Conservation (phyloP, 2,113 vertebrate genomes). For the Ceyx cyanopectus region DNA sequence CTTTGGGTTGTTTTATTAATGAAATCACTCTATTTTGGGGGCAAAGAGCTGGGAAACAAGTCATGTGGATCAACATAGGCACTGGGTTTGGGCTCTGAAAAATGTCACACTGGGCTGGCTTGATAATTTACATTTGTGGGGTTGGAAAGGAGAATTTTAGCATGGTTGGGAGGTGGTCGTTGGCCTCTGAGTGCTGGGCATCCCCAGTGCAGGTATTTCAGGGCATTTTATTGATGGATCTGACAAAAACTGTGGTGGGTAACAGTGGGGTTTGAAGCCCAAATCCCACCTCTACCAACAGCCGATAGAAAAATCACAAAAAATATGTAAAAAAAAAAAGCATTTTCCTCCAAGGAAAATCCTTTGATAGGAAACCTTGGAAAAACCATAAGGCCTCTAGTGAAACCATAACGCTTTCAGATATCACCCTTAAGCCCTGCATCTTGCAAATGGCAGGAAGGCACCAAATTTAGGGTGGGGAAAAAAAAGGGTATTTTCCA, state of each 20-base stretch:
- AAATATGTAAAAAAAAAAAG: neutral
- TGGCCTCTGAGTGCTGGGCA: neutral
- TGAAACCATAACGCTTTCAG: neutral
- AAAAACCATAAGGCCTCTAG: accelerated
- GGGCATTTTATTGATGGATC: neutral
- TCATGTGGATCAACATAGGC: neutral
- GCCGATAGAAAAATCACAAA: neutral
- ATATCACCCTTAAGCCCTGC: neutral
- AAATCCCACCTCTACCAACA: neutral
- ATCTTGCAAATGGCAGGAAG: neutral
- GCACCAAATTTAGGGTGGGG: neutral
- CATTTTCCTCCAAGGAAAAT: neutral
- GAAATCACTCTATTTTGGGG: neutral
- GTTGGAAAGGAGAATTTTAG: neutral
- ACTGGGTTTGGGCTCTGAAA: neutral
- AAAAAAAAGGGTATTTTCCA: accelerated
- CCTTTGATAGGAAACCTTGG: neutral
- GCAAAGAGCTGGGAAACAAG: neutral
- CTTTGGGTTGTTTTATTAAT: neutral
- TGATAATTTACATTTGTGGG: neutral
- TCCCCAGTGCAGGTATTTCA: neutral
- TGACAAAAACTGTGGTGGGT: accelerated
- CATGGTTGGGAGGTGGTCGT: neutral
- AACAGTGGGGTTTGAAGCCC: neutral
- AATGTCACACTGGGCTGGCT: accelerated